Conservation (phyloP, 2,888 invertebrate genomes). For the Coelinius sp. region DNA sequence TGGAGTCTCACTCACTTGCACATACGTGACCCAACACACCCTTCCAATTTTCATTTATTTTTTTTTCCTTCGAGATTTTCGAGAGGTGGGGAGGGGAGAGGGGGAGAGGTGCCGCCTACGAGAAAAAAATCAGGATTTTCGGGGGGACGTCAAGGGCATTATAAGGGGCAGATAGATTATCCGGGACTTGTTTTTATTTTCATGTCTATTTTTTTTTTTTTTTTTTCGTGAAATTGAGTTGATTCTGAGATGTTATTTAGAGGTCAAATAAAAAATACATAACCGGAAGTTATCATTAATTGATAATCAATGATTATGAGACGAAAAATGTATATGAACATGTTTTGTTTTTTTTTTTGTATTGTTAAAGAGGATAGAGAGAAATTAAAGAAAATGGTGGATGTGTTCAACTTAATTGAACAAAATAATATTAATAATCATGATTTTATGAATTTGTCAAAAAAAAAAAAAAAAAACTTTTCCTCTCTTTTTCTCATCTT, state of each 20-base stretch:
- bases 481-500: background rate
- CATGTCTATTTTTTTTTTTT: background rate
- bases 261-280: background rate
- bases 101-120: slow-evolving; percentile 61
- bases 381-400: no score
- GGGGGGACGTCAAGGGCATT: slow-evolving; percentile 28
- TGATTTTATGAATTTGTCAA: no score
- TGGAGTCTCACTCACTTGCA: slow-evolving; percentile 29
- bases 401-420: no score
- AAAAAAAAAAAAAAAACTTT: no score
- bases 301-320: background rate
- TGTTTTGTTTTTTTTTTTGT: no score
- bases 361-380: no score
- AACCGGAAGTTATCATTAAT: background rate
- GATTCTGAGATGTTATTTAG: background rate
- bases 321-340: background rate
- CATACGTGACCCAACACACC: slow-evolving; percentile 40
- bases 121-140: slow-evolving; percentile 54
- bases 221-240: background rate
- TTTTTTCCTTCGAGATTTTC: slow-evolving; percentile 50
- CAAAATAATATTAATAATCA: no score
- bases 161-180: background rate
- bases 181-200: background rate
- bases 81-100: slow-evolving; percentile 58
- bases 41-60: slow-evolving; percentile 38